These are phyloP conservation scores for Myathropa florea DNA, from an alignment of 2,888 invertebrate genomes.

Conservation along the genomic window DNA sequence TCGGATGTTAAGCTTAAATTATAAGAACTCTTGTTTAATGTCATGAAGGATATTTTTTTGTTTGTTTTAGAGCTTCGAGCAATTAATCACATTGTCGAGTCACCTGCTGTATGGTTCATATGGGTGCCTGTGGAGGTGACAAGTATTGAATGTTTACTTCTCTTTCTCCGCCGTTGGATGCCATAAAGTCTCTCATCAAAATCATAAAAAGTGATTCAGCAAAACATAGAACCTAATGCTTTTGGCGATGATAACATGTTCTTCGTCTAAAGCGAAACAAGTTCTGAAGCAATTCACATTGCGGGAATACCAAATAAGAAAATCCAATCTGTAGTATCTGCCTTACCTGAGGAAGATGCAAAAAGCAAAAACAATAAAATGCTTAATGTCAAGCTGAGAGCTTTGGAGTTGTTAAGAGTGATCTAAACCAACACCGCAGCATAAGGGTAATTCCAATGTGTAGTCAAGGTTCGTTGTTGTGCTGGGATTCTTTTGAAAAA, in stretches of 20 bases:
- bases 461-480: too few relatives aligned
- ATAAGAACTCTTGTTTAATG: background rate
- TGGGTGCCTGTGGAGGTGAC: background rate
- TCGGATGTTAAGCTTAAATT: background rate
- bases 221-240: background rate
- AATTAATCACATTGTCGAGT: background rate
- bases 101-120: background rate
- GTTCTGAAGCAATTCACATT: background rate
- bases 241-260: constrained; percentile 10
- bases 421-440: background rate
- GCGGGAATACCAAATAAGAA: constrained; percentile 9
- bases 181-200: background rate
- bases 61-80: background rate
- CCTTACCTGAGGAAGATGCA: too few relatives aligned
- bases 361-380: too few relatives aligned
- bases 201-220: constrained; percentile 17
- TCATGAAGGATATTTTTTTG: background rate
- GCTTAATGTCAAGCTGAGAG: background rate
- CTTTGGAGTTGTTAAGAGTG: background rate
- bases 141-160: background rate
- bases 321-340: too few relatives aligned
- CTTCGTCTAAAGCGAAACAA: background rate
- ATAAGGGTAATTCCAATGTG: background rate
- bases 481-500: background rate
- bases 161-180: background rate